Base-by-base conservation (phyloP, 1,140 invertebrate species). In the Drosophila nikananu region DNA sequence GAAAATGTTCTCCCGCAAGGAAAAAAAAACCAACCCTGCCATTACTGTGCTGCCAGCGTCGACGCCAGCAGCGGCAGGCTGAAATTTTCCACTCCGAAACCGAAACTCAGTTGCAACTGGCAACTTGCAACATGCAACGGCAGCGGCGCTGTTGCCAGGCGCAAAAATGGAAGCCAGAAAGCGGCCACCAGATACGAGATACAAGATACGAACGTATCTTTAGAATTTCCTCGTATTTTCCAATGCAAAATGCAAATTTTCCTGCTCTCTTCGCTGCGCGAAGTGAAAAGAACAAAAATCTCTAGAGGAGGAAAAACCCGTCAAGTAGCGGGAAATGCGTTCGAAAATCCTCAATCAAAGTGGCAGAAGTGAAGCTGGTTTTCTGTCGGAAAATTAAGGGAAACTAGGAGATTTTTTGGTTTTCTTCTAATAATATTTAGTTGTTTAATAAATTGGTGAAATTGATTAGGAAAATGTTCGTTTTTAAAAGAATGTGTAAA, bases 31-130 rank as follows among this genome's bases (percentile, higher is more conserved):
- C 64, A 52, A 58, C 76, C 59, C 63, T 59, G 76, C 42, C 51
- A 52, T 55, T 70, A 49, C 30, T 66, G 46, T 42, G 48, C 37
- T 37, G 73, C 51, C 61, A 52, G 9, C 68, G 65, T 32, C 64
- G 73, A 72, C 70, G 75, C 30, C 55, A 61, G 64, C 80, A 55
- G 80, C 68, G 63, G 66, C 68, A 80, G 80, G 76, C 83, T 90
- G 63, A 90, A 90, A 89, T 89, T 89, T 89, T 89, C 84, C 84
- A 87, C 75, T 89, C 73, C 78, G 62, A 73, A 74, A 78, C 63
- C 65, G 77, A 75, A 71, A 75, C 65, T 72, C 79, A 83, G 81
- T 83, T 77, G 81, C 61, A 74, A 64, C 48, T 63, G 58, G 44
- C 65, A 68, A 68, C 58, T 62, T 68, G 65, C 57, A 61, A 42